Conservation (phyloP, 2,797 vertebrate genomes). For the Smutsia gigantea region DNA sequence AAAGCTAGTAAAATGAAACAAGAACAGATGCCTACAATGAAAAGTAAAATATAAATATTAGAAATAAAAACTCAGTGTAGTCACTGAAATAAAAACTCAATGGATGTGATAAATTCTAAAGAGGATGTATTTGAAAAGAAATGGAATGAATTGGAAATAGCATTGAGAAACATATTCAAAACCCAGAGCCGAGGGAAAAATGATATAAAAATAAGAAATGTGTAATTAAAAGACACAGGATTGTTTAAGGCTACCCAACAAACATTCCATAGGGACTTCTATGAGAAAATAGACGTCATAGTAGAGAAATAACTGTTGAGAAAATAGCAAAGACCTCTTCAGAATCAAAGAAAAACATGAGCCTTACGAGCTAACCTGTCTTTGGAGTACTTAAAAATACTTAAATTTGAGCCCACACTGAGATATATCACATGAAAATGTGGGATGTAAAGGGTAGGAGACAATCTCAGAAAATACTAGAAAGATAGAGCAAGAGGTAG, state of each 20-base stretch:
- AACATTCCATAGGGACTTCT: not conserved
- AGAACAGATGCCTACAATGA: not conserved
- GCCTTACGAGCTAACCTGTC: not conserved
- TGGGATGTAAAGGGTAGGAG: not conserved
- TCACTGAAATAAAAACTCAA: not conserved
- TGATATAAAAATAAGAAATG: not conserved
- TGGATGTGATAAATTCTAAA: not conserved
- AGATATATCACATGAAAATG: not conserved
- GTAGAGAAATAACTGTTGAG: not conserved
- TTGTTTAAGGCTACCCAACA: not conserved
- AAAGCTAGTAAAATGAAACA: not conserved
- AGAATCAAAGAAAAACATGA: constrained; percentile 6
- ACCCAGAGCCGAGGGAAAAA: not conserved
- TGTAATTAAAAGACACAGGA: not conserved
- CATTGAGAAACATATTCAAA: not conserved
- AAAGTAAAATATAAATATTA: constrained; percentile 1
- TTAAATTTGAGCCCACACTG: not conserved
- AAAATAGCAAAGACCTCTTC: not conserved
- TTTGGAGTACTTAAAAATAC: constrained; percentile 1
- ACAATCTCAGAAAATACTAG: not conserved
- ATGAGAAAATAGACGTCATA: constrained; percentile 8
- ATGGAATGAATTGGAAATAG: not conserved
- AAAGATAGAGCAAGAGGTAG: not conserved
- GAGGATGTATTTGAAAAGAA: not conserved
- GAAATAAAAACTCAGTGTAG: not conserved